Conservation (phyloP, 2,113 vertebrate genomes). For the Salvelinus fontinalis region DNA sequence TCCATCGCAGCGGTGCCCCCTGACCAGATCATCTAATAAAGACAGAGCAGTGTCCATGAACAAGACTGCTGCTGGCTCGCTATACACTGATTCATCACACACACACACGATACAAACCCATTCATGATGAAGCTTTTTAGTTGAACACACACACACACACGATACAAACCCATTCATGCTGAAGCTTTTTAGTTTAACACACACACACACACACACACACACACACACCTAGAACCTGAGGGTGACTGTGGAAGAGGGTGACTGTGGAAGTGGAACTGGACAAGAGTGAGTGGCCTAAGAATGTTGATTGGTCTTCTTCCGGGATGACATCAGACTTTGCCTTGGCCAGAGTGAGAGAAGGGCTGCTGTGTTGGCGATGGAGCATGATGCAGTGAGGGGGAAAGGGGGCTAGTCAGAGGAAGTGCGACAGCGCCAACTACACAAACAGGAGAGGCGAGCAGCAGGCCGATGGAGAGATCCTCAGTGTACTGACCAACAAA, state of each 20-base stretch:
- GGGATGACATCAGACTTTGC: background rate
- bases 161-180: too few species aligned
- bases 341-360: background rate
- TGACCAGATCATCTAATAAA: constrained; percentile 2
- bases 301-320: background rate
- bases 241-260: background rate
- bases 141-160: too few species aligned
- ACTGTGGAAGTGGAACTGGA: background rate
- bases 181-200: too few species aligned
- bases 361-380: background rate
- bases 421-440: background rate
- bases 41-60: background rate
- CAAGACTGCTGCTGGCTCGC: background rate
- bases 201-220: too few species aligned
- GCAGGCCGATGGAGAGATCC: background rate
- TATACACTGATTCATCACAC: background rate
- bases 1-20: background rate
- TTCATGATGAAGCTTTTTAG: too few species aligned
- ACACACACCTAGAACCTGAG: background rate
- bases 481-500: background rate
- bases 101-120: too few species aligned
- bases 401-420: background rate
- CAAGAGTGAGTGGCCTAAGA: too few species aligned
- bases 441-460: background rate
- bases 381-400: background rate